Evolutionary conservation across 2,888 invertebrate genomes (phyloP).

Genomic region (Drosophila rubida): DNA sequence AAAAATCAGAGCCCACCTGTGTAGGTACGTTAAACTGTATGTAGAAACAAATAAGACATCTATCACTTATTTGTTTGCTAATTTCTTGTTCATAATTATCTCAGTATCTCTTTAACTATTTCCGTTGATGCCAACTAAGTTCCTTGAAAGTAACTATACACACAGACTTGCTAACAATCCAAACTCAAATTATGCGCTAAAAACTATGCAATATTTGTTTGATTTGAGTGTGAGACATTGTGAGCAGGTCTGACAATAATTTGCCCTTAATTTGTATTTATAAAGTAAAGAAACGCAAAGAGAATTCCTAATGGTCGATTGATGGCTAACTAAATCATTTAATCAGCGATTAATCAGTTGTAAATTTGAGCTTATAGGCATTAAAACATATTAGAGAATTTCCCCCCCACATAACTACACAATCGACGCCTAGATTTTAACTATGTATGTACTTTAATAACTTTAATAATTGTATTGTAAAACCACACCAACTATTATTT

Average conservation of each 20-base stretch:
- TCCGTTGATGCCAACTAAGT: conserved; percentile 54
- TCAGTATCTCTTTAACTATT: conserved; percentile 37
- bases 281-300: conserved; percentile 21
- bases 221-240: neutral
- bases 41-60: conserved; percentile 39
- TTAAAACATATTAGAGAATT: conserved; percentile 55
- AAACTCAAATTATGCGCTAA: neutral
- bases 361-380: conserved; percentile 81
- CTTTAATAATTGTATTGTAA: conserved; percentile 42
- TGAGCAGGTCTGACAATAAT: conserved; percentile 21
- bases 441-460: conserved; percentile 48
- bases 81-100: conserved; percentile 19
- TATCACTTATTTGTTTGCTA: conserved; percentile 34
- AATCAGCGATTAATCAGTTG: conserved; percentile 71
- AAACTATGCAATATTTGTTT: conserved; percentile 8
- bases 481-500: conserved; percentile 48
- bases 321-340: conserved; percentile 36
- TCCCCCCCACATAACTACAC: conserved; percentile 23
- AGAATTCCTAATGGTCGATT: conserved; percentile 50
- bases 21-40: conserved; percentile 63
- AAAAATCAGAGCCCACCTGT: conserved; percentile 70
- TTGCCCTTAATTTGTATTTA: conserved; percentile 43
- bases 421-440: conserved; percentile 58
- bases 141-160: conserved; percentile 34
- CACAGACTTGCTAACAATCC: conserved; percentile 5